Percentiles rank a stretch among this genome's conserved stretches.
Conservation (phyloP, 1,140 invertebrate species). For the Hestina assimilis region DNA sequence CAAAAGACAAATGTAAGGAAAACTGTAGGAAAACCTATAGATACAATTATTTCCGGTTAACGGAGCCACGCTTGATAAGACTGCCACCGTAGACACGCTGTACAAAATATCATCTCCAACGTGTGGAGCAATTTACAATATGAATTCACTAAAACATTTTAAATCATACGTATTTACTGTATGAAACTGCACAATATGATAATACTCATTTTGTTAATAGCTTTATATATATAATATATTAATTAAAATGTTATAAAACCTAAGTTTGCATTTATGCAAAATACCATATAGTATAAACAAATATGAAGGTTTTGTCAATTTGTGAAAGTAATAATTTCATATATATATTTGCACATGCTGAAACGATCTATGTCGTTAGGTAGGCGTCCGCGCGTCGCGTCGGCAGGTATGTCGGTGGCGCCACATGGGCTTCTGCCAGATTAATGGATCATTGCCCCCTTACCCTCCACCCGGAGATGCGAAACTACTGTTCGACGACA, state of each 20-base stretch:
- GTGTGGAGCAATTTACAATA: too few species aligned
- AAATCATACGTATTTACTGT: too few species aligned
- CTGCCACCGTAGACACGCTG: neutral
- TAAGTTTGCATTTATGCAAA: too few species aligned
- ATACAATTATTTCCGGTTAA: slow-evolving; percentile 9
- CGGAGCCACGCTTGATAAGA: slow-evolving; percentile 8
- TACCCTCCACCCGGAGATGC: slow-evolving; percentile 50
- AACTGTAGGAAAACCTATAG: neutral
- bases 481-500: slow-evolving; percentile 66
- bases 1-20: neutral
- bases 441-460: slow-evolving; percentile 81
- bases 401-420: slow-evolving; percentile 76
- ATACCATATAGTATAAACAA: neutral
- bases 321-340: slow-evolving; percentile 27
- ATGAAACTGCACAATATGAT: too few species aligned
- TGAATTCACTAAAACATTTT: too few species aligned
- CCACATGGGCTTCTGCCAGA: slow-evolving; percentile 81
- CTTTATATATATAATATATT: too few species aligned
- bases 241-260: too few species aligned
- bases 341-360: slow-evolving; percentile 61
- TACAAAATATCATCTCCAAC: neutral
- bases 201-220: too few species aligned
- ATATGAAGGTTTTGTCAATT: slow-evolving; percentile 5
- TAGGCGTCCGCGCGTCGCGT: slow-evolving; percentile 73
- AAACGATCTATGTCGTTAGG: slow-evolving; percentile 66